Evolutionary conservation across 2,888 invertebrate species (phyloP).

Genomic region (Myathropa florea): DNA sequence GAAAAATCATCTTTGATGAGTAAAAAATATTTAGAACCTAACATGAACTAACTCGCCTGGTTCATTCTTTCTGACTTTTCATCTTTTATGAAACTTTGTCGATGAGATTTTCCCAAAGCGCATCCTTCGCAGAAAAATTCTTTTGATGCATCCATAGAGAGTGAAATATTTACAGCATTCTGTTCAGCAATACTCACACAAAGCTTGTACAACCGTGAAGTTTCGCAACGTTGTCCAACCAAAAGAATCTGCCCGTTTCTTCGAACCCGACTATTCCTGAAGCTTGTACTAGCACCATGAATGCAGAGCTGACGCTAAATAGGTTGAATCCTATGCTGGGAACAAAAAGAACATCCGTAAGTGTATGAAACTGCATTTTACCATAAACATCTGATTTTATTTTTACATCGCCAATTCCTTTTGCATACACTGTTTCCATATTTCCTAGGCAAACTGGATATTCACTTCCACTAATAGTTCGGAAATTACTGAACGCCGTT

Average conservation of each 20-base stretch:
- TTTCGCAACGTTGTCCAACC: constrained; percentile 6
- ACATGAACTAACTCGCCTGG: too few species aligned
- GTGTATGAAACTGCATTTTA: not conserved
- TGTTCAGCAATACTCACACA: constrained; percentile 6
- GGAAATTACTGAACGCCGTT: not conserved
- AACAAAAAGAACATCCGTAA: constrained; percentile 12
- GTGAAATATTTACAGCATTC: constrained; percentile 3
- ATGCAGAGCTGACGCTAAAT: constrained; percentile 8
- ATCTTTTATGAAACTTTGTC: not conserved
- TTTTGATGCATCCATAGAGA: not conserved
- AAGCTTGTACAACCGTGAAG: not conserved
- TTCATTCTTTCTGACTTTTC: constrained; percentile 1
- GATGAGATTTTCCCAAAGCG: not conserved
- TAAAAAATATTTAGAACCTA: constrained; percentile 17
- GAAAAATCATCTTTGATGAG: not conserved
- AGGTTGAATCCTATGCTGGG: not conserved
- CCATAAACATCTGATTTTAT: not conserved
- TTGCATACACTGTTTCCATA: too few species aligned
- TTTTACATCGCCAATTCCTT: too few species aligned
- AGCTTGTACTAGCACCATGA: constrained; percentile 30
- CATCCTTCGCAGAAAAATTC: constrained; percentile 7
- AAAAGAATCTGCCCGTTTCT: constrained; percentile 30
- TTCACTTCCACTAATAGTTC: not conserved
- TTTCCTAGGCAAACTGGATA: too few species aligned
- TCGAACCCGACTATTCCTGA: constrained; percentile 16